Conservation (phyloP, 92 coral and sea anemone genomes). For the Porites cylindrica region DNA sequence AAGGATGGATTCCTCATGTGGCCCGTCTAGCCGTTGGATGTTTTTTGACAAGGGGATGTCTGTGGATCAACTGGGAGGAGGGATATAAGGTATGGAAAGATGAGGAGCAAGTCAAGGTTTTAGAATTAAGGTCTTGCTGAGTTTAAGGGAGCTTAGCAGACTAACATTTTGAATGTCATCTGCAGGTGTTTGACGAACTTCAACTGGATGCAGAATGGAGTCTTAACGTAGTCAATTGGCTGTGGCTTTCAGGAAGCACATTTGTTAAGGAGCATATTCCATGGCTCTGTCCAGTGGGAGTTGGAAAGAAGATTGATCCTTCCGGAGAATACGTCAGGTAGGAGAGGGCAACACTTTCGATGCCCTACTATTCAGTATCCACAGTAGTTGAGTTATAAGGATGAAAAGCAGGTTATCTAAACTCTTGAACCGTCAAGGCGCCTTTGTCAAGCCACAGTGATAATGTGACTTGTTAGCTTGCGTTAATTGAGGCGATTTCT, state of each 20-base stretch:
- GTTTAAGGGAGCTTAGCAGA: not conserved
- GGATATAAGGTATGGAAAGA: constrained; percentile 66
- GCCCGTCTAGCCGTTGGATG: constrained; percentile 80
- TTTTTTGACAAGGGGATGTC: constrained; percentile 80
- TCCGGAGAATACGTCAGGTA: constrained; percentile 77
- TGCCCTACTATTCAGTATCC: too few species aligned
- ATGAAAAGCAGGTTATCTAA: too few species aligned
- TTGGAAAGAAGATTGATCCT: constrained; percentile 78
- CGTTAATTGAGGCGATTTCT: too few species aligned
- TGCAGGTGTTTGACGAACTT: constrained; percentile 77
- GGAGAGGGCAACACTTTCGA: not conserved
- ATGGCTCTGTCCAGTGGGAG: constrained; percentile 81
- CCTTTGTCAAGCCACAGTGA: too few species aligned
- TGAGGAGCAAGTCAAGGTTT: not conserved
- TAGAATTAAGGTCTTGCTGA: not conserved
- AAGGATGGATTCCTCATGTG: constrained; percentile 76
- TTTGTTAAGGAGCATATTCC: constrained; percentile 60
- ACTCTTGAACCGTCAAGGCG: too few species aligned
- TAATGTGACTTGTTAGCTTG: too few species aligned
- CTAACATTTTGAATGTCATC: not conserved
- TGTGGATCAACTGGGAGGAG: constrained; percentile 84
- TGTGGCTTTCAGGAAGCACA: constrained; percentile 76
- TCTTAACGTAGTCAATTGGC: constrained; percentile 79
- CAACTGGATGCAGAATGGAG: constrained; percentile 88
- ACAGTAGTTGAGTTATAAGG: too few species aligned